Evolutionary conservation across 2,888 invertebrate genomes (phyloP).

Genomic region (Spilarctia lutea): DNA sequence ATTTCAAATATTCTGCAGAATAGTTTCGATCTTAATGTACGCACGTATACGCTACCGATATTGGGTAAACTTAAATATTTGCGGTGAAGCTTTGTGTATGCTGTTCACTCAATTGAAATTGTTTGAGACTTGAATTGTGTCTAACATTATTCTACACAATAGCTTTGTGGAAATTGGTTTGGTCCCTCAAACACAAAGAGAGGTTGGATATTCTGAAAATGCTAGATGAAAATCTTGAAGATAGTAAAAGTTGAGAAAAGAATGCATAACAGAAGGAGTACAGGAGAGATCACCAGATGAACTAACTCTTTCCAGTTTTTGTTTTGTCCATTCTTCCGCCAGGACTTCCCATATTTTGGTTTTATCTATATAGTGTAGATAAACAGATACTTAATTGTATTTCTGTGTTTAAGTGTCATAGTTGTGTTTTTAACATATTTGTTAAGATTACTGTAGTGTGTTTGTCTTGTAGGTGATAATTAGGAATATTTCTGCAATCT

Average conservation of each 20-base stretch:
- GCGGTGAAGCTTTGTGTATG: slow-evolving; percentile 33
- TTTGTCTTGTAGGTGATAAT: neutral
- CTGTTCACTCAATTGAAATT: slow-evolving; percentile 45
- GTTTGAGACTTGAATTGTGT: slow-evolving; percentile 22
- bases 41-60: slow-evolving; percentile 29
- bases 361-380: neutral
- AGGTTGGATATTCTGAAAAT: neutral
- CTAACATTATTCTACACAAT: slow-evolving; percentile 3
- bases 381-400: neutral
- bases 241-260: neutral
- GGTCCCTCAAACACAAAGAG: neutral
- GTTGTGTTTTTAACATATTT: neutral
- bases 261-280: neutral
- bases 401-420: neutral
- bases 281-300: neutral
- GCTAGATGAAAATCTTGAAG: neutral
- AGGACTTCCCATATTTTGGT: neutral
- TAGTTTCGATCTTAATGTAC: slow-evolving; percentile 48
- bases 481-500: neutral
- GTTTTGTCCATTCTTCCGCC: neutral
- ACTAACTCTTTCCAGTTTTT: neutral
- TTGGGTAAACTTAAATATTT: slow-evolving; percentile 37
- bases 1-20: slow-evolving; percentile 62
- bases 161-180: neutral
- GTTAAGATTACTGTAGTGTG: neutral